Evolutionary conservation across 2,888 invertebrate genomes (phyloP).

Genomic region (Iselma pallidipennis): DNA sequence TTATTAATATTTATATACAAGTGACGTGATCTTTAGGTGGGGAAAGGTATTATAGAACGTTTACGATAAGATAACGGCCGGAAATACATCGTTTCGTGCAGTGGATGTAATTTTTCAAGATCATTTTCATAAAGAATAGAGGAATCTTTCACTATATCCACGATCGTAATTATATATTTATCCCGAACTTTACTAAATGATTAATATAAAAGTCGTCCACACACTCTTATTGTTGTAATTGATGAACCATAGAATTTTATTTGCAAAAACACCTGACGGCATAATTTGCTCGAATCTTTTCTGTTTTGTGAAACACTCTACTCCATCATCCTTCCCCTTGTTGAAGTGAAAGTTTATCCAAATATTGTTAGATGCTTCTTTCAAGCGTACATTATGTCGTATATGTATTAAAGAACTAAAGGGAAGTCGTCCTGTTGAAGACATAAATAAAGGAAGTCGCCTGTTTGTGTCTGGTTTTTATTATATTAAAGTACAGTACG

Average conservation of each 20-base stretch:
- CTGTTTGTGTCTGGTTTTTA: slow-evolving; percentile 13
- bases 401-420: slow-evolving; percentile 11
- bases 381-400: slow-evolving; percentile 12
- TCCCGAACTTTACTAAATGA: too few species aligned
- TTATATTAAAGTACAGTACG: slow-evolving; percentile 5
- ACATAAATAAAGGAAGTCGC: slow-evolving; percentile 13
- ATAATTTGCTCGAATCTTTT: neutral
- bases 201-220: neutral
- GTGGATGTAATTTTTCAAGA: slow-evolving; percentile 13
- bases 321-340: neutral
- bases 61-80: slow-evolving; percentile 3
- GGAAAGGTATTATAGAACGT: slow-evolving; percentile 17
- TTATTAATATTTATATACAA: slow-evolving; percentile 32
- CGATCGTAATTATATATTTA: too few species aligned
- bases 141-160: too few species aligned
- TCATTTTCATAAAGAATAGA: too few species aligned
- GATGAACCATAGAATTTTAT: neutral
- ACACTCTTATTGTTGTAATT: neutral
- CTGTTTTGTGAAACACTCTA: neutral
- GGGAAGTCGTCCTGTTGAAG: slow-evolving; percentile 4
- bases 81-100: neutral
- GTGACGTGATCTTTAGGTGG: slow-evolving; percentile 24
- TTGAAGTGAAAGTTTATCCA: neutral
- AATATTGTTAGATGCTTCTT: slow-evolving; percentile 1
- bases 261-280: neutral